A percentile compares a stretch with the other conserved stretches of the same genome.
These are phyloP conservation scores for Tilapia sparmanii DNA, from an alignment of 2,113 vertebrate genomes.

Conservation along the genomic window DNA sequence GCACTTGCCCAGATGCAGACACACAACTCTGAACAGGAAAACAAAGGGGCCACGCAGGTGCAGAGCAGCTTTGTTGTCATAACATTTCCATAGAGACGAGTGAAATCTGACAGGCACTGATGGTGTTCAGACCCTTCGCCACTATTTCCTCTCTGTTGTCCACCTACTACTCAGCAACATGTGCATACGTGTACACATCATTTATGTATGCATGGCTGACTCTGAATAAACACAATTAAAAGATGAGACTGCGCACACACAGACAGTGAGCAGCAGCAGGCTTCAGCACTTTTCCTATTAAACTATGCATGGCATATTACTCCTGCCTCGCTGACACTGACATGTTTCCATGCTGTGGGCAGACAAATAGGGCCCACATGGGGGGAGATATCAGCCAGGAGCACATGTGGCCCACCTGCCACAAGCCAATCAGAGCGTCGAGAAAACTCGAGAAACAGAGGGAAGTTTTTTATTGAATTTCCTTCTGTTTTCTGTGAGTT, in stretches of 20 bases:
- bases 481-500: neutral
- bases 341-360: slow-evolving; percentile 38
- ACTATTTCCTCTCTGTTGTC: neutral
- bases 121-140: neutral
- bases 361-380: slow-evolving; percentile 42
- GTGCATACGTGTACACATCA: neutral
- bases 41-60: slow-evolving; percentile 32
- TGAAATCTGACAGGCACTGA: slow-evolving; percentile 22
- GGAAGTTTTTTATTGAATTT: neutral
- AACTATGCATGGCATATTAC: slow-evolving; percentile 36
- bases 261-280: slow-evolving; percentile 1
- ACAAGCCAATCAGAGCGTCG: neutral
- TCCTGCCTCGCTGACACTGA: slow-evolving; percentile 29
- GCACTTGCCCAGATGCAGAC: slow-evolving; percentile 2
- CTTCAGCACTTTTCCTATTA: slow-evolving; percentile 34
- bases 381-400: slow-evolving; percentile 40
- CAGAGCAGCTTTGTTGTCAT: slow-evolving; percentile 52
- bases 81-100: slow-evolving; percentile 48
- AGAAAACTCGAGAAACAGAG: neutral
- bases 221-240: neutral
- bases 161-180: neutral
- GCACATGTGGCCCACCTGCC: slow-evolving; percentile 40
- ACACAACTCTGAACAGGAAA: neutral
- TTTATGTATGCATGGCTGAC: neutral
- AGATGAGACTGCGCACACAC: neutral